Base-by-base conservation (phyloP, 2,797 vertebrate genomes). In the Bradypodion pumilum region DNA sequence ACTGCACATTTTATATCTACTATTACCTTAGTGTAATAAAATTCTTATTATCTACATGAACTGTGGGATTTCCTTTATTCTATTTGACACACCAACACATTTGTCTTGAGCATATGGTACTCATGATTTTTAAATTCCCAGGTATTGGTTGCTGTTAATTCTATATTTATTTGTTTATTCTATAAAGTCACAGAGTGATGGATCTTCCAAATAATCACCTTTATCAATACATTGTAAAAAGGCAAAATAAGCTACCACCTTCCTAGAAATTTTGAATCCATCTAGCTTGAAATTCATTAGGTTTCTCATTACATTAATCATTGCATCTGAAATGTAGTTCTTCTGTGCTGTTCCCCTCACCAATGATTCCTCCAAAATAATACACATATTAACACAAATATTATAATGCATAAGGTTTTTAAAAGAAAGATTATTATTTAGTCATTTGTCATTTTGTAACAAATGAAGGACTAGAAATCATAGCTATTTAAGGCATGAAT, bases 261-360 rank as follows among this genome's bases (percentile, higher is more conserved):
- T 93, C 88, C 84, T 85, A 78, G 89, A 86, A 91, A 90, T 92
- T 89, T 92, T 92, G 69, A 83, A 81, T 74, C 44, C 77, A 66
- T 79, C 87, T 87, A 89, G 86, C 88, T 82, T 83, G 92, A 84
- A 89, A 93, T 85, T 83, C 88, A 86, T 83, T 84, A 44, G 86
- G 86, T 83, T 89, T 2, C 0, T 81, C 81, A 84, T 74, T 85
- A 79, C 80, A 49, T 89, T 88, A 86, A 88, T 85, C 63, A 25
- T 15, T 40, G 12, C 81, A 89, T 92, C 74, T 81, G 68, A 83
- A 90, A 91, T 90, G 88, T 83, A 85, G 49, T 12, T 86, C 82
- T 7, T 42, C 56, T n/a, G 19, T 80, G 80, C 87, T 85, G 10
- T 66, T 84, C 73, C 2, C 76, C 80, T 78, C 90, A 72, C 77